Conservation (phyloP, 2,797 vertebrate genomes). For the Alca torda region DNA sequence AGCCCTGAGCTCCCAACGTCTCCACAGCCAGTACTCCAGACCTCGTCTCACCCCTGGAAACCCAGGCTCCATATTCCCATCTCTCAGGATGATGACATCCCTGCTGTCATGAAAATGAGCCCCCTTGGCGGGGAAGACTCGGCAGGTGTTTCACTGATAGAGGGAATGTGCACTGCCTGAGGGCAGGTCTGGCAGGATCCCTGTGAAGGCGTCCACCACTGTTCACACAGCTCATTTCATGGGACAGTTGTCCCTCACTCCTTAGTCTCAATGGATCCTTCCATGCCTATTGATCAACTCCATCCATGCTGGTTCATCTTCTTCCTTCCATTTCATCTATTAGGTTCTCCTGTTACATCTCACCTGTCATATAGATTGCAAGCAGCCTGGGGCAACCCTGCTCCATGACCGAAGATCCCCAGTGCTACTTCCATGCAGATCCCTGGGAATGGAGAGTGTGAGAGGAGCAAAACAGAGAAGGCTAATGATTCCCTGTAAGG, state of each 20-base stretch:
- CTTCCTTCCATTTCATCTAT: neutral
- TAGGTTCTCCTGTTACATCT: neutral
- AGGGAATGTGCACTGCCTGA: neutral
- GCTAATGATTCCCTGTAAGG: neutral
- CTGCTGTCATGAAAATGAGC: neutral
- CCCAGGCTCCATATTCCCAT: neutral
- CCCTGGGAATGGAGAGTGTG: neutral
- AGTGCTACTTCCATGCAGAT: neutral
- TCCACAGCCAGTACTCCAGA: neutral
- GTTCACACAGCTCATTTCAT: neutral
- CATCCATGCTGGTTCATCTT: neutral
- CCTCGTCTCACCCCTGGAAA: fast-evolving
- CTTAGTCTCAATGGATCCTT: neutral
- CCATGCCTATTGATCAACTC: neutral
- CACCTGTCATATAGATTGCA: neutral
- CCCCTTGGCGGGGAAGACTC: neutral
- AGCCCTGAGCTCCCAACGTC: neutral
- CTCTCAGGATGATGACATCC: neutral
- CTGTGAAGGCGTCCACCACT: neutral
- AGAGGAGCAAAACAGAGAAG: neutral
- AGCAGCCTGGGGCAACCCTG: neutral
- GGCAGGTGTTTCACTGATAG: neutral
- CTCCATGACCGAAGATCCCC: neutral
- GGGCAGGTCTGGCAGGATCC: neutral
- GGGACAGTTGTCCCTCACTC: neutral